phyloP scores from a whole-genome alignment of 2,797 vertebrate species.

The Scolopax rusticola region DNA sequence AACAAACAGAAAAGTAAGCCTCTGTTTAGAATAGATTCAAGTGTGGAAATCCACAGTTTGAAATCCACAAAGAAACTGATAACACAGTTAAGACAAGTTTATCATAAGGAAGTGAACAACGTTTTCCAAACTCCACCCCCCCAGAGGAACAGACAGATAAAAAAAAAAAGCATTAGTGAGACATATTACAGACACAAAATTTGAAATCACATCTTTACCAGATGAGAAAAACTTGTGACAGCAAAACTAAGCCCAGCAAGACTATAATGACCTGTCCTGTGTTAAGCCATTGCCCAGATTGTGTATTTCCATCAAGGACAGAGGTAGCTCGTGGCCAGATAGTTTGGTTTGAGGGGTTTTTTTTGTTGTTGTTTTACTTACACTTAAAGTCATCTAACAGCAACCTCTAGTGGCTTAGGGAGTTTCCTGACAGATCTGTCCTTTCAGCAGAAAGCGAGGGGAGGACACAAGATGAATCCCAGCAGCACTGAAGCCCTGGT shows the following conservation, averaged over 20 bases:
- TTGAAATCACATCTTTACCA: background rate
- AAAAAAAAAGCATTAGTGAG: background rate
- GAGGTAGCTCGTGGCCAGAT: background rate
- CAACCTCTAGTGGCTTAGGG: constrained; percentile 58
- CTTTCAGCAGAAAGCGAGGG: background rate
- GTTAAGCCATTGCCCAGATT: accelerated
- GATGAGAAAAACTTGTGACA: background rate
- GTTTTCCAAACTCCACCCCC: background rate
- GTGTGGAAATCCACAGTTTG: constrained; percentile 21
- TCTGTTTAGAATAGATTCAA: constrained; percentile 36
- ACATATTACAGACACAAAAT: background rate
- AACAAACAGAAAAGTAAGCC: constrained; percentile 39
- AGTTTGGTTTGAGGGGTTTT: background rate
- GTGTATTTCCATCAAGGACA: background rate
- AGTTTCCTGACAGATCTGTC: background rate
- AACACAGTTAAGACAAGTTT: background rate
- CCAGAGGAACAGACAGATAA: background rate
- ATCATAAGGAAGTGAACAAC: constrained; percentile 29
- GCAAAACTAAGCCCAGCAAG: background rate
- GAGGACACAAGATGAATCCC: background rate
- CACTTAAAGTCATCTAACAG: constrained; percentile 25
- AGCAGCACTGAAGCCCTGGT: background rate
- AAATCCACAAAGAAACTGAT: background rate
- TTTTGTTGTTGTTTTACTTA: background rate
- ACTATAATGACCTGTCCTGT: background rate